phyloP scores from a whole-genome alignment of 2,888 invertebrate genomes.

The Dryococelus australis region DNA sequence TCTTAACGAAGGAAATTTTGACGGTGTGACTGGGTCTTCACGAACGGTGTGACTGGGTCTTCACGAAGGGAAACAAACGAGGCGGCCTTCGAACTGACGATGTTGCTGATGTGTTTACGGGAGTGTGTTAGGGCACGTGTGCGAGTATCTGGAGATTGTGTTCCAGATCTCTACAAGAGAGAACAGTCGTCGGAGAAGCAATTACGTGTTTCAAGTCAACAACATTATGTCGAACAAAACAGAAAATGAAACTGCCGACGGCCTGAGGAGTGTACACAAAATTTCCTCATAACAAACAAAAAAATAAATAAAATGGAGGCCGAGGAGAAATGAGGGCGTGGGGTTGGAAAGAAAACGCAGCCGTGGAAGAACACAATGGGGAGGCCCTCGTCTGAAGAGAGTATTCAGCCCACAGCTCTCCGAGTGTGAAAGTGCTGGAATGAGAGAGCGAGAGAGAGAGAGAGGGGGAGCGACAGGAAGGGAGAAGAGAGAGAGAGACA shows the following conservation, averaged over 20 bases:
- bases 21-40: no score
- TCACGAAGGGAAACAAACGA: no score
- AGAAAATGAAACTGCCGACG: neutral
- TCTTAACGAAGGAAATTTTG: no score
- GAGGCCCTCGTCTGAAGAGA: neutral
- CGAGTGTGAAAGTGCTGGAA: neutral
- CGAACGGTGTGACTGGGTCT: no score
- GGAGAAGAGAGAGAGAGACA: neutral
- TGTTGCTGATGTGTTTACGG: no score
- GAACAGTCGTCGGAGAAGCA: neutral
- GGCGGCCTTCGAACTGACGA: no score
- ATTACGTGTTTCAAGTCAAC: neutral
- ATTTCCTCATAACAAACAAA: constrained; percentile 4
- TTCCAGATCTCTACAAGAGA: neutral
- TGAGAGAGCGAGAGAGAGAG: neutral
- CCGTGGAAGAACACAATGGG: neutral
- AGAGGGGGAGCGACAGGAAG: neutral
- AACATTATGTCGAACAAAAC: neutral
- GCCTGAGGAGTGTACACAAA: neutral
- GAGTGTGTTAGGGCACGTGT: no score
- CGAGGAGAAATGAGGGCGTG: neutral
- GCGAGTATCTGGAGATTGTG: no score
- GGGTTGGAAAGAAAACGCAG: neutral
- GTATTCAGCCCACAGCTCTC: neutral
- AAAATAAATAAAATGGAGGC: neutral